phyloP scores from a whole-genome alignment of 1,140 invertebrate genomes.

The roundworm (Caenorhabditis elegans) region WBcel235 BX284606.5:6823501-6824000 shows the following conservation, averaged over 20 bases:
- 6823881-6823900: neutral
- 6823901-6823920: conserved; percentile 31
- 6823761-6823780: no score
- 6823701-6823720: no score
- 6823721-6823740: no score
- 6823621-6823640: neutral
- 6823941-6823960: conserved; percentile 10
- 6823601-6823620: neutral
- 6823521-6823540: conserved; percentile 16
- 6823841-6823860: conserved; percentile 20
- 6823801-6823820: neutral
- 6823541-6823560: neutral
- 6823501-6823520: conserved; percentile 19
- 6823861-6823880: conserved; percentile 28
- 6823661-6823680: no score
- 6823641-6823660: neutral
- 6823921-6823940: conserved; percentile 28
- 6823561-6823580: neutral
- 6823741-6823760: no score
- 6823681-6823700: no score
- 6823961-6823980: neutral
- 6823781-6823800: no score
- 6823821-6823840: neutral
- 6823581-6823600: neutral
- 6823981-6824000: no score